These are phyloP conservation scores for Myripristis murdjan DNA, from an alignment of 2,797 vertebrate species.

Conservation along the genomic window DNA sequence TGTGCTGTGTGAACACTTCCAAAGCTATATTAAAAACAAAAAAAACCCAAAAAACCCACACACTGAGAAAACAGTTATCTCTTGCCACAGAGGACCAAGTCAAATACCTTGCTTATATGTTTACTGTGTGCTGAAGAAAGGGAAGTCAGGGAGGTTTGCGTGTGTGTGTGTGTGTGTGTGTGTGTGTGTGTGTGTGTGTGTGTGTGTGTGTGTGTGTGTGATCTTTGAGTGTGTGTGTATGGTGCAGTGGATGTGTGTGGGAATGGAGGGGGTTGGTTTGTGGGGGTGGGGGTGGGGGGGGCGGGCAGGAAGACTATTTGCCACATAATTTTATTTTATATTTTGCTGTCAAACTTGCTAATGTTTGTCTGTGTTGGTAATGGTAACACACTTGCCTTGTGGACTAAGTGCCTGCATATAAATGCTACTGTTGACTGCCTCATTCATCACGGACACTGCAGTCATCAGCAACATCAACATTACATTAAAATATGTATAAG, in stretches of 20 bases:
- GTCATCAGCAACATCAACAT: neutral
- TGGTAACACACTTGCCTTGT: constrained; percentile 62
- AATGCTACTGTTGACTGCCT: constrained; percentile 38
- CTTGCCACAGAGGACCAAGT: constrained; percentile 18
- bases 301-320: constrained; percentile 16
- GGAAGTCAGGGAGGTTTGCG: neutral
- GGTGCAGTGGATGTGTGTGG: constrained; percentile 10
- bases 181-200: constrained; percentile 2
- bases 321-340: constrained; percentile 23
- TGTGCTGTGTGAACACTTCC: constrained; percentile 47
- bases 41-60: constrained; percentile 16
- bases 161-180: neutral
- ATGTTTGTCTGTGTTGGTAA: constrained; percentile 40
- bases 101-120: constrained; percentile 37
- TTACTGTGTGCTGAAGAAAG: neutral
- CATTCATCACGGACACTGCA: constrained; percentile 17
- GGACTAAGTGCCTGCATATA: constrained; percentile 74
- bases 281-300: neutral
- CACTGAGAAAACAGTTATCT: constrained; percentile 14
- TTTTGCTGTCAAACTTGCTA: constrained; percentile 28
- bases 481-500: neutral
- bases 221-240: too few species aligned
- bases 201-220: constrained; percentile 10
- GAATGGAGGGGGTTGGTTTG: neutral
- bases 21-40: constrained; percentile 36